Evolutionary conservation across 1,140 invertebrate species (phyloP), one percentile per base, ranked within the genome.

Genomic region (Daktulosphaira vitifoliae): DNA sequence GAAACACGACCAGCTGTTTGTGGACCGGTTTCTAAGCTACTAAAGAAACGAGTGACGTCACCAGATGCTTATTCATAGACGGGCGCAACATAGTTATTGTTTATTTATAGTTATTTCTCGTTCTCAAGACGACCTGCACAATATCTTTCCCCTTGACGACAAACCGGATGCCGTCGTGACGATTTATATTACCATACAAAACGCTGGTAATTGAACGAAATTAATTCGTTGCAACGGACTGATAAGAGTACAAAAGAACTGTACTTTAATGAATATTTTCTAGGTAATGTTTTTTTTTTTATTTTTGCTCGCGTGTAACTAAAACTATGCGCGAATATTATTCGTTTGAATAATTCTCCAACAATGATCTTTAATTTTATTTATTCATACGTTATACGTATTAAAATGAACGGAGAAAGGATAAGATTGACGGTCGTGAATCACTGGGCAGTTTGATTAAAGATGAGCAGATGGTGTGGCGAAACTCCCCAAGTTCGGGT

Each of bases 401-500:
- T n/a, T n/a, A n/a, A n/a, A n/a, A n/a, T n/a, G n/a, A n/a, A n/a
- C n/a, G n/a, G n/a, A n/a, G n/a, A 42, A 44, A 59, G 25, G 42
- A 62, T 48, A 46, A 62, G 56, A 62, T 48, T 62, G 56, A 46
- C 56, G 56, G 56, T 42, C 46, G 18, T 39, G 56, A 62, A 39
- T 62, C 56, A 62, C 44, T 22, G 56, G 56, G 29, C 56, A 62
- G 56, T 62, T 46, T 39, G 56, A 62, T 62, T 62, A 48, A 42
- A 62, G 16, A 48, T n/a, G 22, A 42, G 56, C 56, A 62, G 56
- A 62, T 62, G 56, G 39, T 44, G 39, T 62, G 56, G 56, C 56
- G 56, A 48, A 62, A 62, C 56, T 62, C 56, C 56, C 56, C 26
- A 62, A 62, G 56, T 62, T 62, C 42, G 13, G 42, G 26, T 33